Evolutionary conservation across 1,140 invertebrate species (phyloP), one percentile per base, ranked within the genome.

Genomic region (Branchinecta lindahli): DNA sequence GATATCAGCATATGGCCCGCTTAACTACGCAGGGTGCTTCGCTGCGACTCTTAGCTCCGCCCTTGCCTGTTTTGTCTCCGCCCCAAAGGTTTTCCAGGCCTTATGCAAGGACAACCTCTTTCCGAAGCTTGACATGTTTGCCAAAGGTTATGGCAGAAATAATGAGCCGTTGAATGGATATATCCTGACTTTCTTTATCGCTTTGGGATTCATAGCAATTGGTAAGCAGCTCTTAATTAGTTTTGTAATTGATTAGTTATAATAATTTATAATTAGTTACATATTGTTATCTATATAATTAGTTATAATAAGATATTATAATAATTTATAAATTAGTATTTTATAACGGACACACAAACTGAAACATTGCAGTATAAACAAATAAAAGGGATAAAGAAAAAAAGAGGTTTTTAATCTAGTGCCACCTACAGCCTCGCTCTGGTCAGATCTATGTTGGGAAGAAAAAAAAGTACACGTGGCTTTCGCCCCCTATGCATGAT

Each of bases 31-130:
- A 47, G 85, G 85, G 47, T 84, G 85, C 69, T 84, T 86, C 74
- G 83, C 85, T 20, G 84, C 85, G 8, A 85, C 85, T 6, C 73
- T 86, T 0, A 84, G 82, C n/a, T 85, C 84, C 21, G 85, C 85
- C 21, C 76, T 85, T 8, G 85, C 84, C 44, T 83, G 82, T 77
- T 76, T 86, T 44, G 84, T 86, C 15, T 82, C 82, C 70, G 84
- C 84, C 9, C 85, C 85, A 6, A 84, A 85, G 78, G 82, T 85
- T 72, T 85, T 86, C 66, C 75, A 76, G 68, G 77, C 67, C 21
- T 77, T 87, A 12, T 85, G 83, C 75, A 84, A 84, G 74, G 86
- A 87, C 76, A 81, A 81, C 70, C 78, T 87, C 3, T 87, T 86
- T 76, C 86, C 86, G 0, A 79, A 81, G 69, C 81, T 87, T 69